Evolutionary conservation across 2,888 invertebrate species (phyloP), one percentile per base, ranked within the genome.

Genomic region (Cephus runcator): DNA sequence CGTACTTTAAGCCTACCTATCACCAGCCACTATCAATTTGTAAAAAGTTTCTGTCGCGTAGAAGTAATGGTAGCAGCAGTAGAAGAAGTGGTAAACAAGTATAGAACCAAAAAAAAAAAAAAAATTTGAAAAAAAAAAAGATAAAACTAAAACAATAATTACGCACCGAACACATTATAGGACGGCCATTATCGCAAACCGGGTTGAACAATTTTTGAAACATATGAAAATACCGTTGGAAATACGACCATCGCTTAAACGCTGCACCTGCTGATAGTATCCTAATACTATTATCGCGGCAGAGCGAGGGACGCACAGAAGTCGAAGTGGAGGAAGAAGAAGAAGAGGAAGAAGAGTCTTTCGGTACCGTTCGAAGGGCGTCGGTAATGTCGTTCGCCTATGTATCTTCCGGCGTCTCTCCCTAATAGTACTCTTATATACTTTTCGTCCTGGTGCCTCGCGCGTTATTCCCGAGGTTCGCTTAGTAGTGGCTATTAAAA

Each of bases 1-100:
- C 81, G 81, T 79, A 76, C 69, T 69, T 80, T 40, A 15, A 81
- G 82, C 79, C 81, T 84, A 84, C 78, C 80, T 82, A 79, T 79
- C 82, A 82, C 80, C 83, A 79, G 81, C 69, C 79, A 79, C 81
- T 81, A 36, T 75, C 6, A 40, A 15, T 40, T 15, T 40, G 40
- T 40, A 40, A 15, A 40, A 40, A 40, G 40, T 40, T 15, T 40
- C 40, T 40, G 40, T 40, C 40, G 1, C 40, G 40, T 40, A 15
- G 40, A 40, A 40, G 15, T 40, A 40, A 40, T 15, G 15, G 40
- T 40, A 40, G 40, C 40, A 40, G 40, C 15, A 15, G 6, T 40
- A 40, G 40, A 40, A 40, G 15, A 40, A 40, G 15, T 36, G 15
- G 76, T 80, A 75, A 73, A 73, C 11, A 69, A 77, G 76, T 80